A percentile compares a stretch with the other conserved stretches of the same genome.
These are phyloP conservation scores for Heliconius aoede DNA, from an alignment of 2,888 invertebrate genomes.

Conservation along the genomic window DNA sequence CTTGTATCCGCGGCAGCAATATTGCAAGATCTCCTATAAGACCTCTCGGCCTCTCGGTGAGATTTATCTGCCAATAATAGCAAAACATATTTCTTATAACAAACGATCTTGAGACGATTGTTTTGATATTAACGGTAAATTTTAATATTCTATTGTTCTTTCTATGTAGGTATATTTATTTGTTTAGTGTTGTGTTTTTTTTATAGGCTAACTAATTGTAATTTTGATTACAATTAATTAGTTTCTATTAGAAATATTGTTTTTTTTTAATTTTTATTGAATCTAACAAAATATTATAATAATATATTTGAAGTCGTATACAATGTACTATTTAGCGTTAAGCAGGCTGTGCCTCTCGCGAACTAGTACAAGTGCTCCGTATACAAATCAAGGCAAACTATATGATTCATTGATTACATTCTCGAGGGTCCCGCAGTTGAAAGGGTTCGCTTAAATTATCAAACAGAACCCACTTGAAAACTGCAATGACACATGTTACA, in stretches of 20 bases:
- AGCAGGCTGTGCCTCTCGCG: slow-evolving; percentile 32
- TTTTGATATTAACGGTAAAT: slow-evolving; percentile 43
- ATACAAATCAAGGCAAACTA: slow-evolving; percentile 65
- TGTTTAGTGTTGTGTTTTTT: slow-evolving; percentile 2
- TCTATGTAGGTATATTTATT: slow-evolving; percentile 14
- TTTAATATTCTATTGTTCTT: slow-evolving; percentile 33
- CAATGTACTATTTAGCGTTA: slow-evolving; percentile 21
- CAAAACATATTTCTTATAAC: slow-evolving; percentile 53
- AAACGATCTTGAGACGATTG: slow-evolving; percentile 59
- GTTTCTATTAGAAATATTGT: background rate
- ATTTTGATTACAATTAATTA: too few species aligned
- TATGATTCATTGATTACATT: slow-evolving; percentile 68
- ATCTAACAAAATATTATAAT: background rate
- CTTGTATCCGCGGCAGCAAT: slow-evolving; percentile 58
- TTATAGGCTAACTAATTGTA: background rate
- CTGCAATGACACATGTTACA: slow-evolving; percentile 81
- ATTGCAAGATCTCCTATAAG: slow-evolving; percentile 63
- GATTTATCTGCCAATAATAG: slow-evolving; percentile 69
- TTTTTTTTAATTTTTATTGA: background rate
- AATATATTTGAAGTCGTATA: too few species aligned
- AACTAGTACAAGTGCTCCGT: slow-evolving; percentile 43
- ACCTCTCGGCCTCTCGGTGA: slow-evolving; percentile 65
- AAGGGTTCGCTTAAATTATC: slow-evolving; percentile 76
- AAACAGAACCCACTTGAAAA: slow-evolving; percentile 79
- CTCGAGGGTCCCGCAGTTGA: slow-evolving; percentile 59